These are phyloP conservation scores for Dermochelys coriacea DNA, from an alignment of 2,797 vertebrate species.

Conservation along the genomic window DNA sequence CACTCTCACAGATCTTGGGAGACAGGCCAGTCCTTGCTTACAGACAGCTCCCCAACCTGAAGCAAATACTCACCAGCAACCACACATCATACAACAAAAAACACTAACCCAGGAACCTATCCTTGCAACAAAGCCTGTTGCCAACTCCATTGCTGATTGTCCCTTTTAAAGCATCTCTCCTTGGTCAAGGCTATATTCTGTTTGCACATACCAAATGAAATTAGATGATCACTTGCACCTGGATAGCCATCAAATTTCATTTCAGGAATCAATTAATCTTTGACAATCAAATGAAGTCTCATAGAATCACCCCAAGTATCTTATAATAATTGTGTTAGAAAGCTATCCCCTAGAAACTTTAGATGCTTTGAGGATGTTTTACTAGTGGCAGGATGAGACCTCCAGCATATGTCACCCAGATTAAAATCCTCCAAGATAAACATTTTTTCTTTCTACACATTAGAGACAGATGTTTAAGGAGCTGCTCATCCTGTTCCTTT, in stretches of 20 bases:
- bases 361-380: background rate
- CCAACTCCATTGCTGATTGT: too few species aligned
- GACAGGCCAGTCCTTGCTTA: too few species aligned
- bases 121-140: too few species aligned
- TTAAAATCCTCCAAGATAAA: background rate
- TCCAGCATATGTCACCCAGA: background rate
- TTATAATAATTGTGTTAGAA: background rate
- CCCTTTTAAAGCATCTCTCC: too few species aligned
- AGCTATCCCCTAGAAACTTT: background rate
- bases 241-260: background rate
- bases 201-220: background rate
- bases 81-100: too few species aligned
- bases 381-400: background rate
- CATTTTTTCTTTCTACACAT: background rate
- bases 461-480: background rate
- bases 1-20: too few species aligned
- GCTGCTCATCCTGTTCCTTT: background rate
- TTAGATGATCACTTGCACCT: background rate
- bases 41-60: too few species aligned
- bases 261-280: background rate
- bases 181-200: background rate
- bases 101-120: too few species aligned
- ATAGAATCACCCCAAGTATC: background rate
- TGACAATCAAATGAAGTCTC: background rate
- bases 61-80: too few species aligned